A percentile compares a stretch with the other conserved stretches of the same genome.
Conservation (phyloP, 2,888 invertebrate genomes). For the Eilema sororculum region DNA sequence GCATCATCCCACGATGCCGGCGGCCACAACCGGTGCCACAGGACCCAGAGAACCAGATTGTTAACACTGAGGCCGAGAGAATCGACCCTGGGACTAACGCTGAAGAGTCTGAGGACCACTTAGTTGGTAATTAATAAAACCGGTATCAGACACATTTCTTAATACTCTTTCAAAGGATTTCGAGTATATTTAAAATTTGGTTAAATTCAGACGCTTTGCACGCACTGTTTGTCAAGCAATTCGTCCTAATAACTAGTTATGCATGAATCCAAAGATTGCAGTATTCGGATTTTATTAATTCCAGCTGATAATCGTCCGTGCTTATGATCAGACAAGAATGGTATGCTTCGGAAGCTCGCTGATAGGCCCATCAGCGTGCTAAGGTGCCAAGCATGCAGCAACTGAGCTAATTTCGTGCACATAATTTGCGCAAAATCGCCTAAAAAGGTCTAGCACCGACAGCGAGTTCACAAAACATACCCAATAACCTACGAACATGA, state of each 20-base stretch:
- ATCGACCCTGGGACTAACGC: conserved; percentile 31
- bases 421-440: too few relatives aligned
- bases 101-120: conserved; percentile 20
- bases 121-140: not conserved
- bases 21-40: conserved; percentile 30
- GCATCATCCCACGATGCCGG: conserved; percentile 76
- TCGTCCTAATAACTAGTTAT: not conserved
- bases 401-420: too few relatives aligned
- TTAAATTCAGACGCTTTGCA: not conserved
- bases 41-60: conserved; percentile 51
- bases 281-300: not conserved
- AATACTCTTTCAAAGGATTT: not conserved
- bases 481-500: not conserved
- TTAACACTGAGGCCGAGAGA: conserved; percentile 52
- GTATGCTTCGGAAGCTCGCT: not conserved
- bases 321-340: not conserved
- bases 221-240: not conserved
- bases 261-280: not conserved
- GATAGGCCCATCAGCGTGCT: not conserved
- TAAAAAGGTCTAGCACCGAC: not conserved
- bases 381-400: too few relatives aligned
- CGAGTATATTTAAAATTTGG: not conserved
- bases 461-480: not conserved
- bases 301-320: not conserved
- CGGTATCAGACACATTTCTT: not conserved